Conservation (phyloP, 2,888 invertebrate species). For the Agonopterix heracliana region DNA sequence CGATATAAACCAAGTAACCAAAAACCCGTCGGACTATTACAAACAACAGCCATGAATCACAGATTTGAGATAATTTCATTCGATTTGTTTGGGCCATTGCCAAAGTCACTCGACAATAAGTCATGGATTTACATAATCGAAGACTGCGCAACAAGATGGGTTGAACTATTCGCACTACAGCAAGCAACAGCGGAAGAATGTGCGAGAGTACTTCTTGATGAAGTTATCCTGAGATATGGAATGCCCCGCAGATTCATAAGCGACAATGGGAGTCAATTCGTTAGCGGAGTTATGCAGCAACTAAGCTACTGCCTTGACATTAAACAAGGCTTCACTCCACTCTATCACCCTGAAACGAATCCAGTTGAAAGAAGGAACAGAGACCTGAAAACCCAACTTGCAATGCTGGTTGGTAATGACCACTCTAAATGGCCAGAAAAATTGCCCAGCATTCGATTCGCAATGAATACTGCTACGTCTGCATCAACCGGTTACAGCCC, state of each 20-base stretch:
- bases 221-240: constrained; percentile 21
- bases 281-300: too few species aligned
- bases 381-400: constrained; percentile 15
- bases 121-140: constrained; percentile 20
- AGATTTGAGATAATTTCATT: constrained; percentile 15
- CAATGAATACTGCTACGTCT: too few species aligned
- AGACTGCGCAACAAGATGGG: constrained; percentile 15
- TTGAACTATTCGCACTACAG: constrained; percentile 29
- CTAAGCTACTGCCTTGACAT: too few species aligned
- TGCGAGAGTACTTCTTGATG: constrained; percentile 23
- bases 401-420: too few species aligned
- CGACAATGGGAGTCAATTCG: constrained; percentile 11
- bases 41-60: constrained; percentile 6
- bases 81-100: constrained; percentile 17
- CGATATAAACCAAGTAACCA: constrained; percentile 13
- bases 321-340: too few species aligned
- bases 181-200: constrained; percentile 28
- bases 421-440: too few species aligned
- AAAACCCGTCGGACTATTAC: constrained; percentile 14
- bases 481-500: too few species aligned
- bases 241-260: constrained; percentile 12
- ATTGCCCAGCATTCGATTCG: too few species aligned
- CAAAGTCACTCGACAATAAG: constrained; percentile 1
- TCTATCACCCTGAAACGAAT: too few species aligned
- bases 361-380: constrained; percentile 20